Evolutionary conservation across 2,113 vertebrate species (phyloP), one percentile per base, ranked within the genome.

Genomic region (Camelus bactrianus): DNA sequence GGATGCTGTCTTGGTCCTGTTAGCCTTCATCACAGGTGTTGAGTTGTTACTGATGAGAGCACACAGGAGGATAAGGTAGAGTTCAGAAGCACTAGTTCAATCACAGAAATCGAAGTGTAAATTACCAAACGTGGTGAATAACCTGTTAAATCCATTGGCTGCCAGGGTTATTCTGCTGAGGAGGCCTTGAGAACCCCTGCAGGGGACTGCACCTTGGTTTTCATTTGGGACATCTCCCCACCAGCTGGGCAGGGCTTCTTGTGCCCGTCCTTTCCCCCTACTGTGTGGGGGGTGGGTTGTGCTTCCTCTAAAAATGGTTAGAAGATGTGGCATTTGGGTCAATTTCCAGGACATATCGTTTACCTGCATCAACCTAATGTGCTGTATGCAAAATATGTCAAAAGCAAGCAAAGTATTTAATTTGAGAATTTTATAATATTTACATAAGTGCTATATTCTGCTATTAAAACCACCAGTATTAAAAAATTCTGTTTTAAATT

Each of bases 381-480:
- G 95, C 58, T 94, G 30, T 87, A 54, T 81, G 30, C 65, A 95
- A 92, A 91, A 62, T 70, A 83, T 64, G 5, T 77, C 15, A 87
- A 58, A 90, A 93, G 32, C 24, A 54, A 97, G 54, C 67, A 86
- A 69, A 35, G 20, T 82, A 60, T 89, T 90, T 86, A 76, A 75
- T 79, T 90, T 95, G 72, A 83, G 46, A 97, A 89, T 93, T 73
- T 85, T 67, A 60, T 38, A 56, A n/a, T 92, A 50, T 88, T 84
- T 91, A 56, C 4, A 3, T 52, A 69, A 60, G 50, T 95, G 42
- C 26, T n/a, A 94, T 67, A 42, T 95, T 95, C 24, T 92, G 32
- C 54, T 69, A 13, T 94, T 84, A 80, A 89, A 95, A 70, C 69
- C 92, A 79, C 13, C 2, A 70, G 60, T 35, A 30, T 92, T 89